These are phyloP conservation scores for Platysteira castanea DNA, from an alignment of 2,113 vertebrate genomes.

Conservation along the genomic window DNA sequence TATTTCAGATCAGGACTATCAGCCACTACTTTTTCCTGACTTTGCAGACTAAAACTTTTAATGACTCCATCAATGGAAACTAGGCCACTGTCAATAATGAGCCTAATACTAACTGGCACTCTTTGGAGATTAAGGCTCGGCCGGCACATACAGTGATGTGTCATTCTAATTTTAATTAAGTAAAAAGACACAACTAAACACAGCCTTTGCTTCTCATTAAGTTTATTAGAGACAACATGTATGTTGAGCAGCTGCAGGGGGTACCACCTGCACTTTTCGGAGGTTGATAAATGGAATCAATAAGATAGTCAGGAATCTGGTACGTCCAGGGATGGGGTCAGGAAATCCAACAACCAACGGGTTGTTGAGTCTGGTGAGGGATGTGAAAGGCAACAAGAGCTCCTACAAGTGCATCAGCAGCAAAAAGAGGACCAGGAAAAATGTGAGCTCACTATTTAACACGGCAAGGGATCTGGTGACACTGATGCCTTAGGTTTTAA, in stretches of 20 bases:
- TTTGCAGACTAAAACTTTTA: slow-evolving; percentile 47
- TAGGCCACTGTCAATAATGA: slow-evolving; percentile 34
- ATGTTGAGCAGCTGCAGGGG: background rate
- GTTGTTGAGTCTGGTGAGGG: background rate
- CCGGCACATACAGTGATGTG: background rate
- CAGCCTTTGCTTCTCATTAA: background rate
- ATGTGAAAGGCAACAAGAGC: background rate
- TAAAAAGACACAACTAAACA: slow-evolving; percentile 1
- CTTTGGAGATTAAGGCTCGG: background rate
- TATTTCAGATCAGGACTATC: slow-evolving; percentile 11
- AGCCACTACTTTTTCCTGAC: slow-evolving; percentile 12
- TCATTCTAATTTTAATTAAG: slow-evolving; percentile 42
- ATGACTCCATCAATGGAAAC: slow-evolving; percentile 40
- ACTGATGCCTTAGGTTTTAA: no score
- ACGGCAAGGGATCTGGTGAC: background rate
- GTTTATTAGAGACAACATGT: background rate
- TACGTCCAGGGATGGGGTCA: background rate
- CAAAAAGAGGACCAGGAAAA: background rate
- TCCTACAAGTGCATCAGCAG: background rate
- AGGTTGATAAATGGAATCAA: background rate
- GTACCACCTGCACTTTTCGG: background rate
- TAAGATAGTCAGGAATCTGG: background rate
- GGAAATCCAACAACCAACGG: background rate
- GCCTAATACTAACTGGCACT: slow-evolving; percentile 27
- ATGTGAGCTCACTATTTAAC: background rate